phyloP scores from a whole-genome alignment of 2,797 vertebrate species.

The Linurgus olivaceus region DNA sequence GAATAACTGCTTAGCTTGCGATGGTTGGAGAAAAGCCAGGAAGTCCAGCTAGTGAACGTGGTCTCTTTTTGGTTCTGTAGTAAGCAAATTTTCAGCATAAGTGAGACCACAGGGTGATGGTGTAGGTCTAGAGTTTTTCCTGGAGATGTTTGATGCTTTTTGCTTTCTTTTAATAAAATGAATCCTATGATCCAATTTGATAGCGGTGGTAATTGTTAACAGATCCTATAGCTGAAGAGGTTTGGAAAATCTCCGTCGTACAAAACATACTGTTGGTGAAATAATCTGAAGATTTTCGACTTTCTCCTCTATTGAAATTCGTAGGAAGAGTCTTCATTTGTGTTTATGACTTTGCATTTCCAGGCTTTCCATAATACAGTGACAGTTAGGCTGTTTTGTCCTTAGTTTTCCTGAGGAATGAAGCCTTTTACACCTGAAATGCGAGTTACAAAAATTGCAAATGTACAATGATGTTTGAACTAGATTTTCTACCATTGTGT shows the following conservation, averaged over 20 bases:
- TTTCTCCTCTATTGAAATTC: not conserved
- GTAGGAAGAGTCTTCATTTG: not conserved
- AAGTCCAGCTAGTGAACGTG: not conserved
- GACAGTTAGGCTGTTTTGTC: not conserved
- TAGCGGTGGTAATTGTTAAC: not conserved
- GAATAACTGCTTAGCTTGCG: not conserved
- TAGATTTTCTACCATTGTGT: not conserved
- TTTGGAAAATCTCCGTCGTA: not conserved
- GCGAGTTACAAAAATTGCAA: not conserved
- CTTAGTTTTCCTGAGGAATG: not conserved
- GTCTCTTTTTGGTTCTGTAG: not conserved
- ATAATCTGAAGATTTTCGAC: not conserved
- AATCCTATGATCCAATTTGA: not conserved
- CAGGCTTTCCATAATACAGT: not conserved
- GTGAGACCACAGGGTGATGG: not conserved
- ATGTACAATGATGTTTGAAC: rapidly evolving
- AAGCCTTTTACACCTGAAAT: not conserved
- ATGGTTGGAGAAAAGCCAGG: not conserved
- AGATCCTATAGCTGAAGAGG: not conserved
- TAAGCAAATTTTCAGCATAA: not conserved
- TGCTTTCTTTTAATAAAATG: not conserved
- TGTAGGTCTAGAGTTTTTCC: not conserved
- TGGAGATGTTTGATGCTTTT: not conserved
- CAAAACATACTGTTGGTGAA: not conserved
- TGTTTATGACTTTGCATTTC: not conserved